Percentiles rank a stretch among this genome's conserved stretches.
phyloP scores from a whole-genome alignment of 1,140 invertebrate genomes.

The Metaphire vulgaris region DNA sequence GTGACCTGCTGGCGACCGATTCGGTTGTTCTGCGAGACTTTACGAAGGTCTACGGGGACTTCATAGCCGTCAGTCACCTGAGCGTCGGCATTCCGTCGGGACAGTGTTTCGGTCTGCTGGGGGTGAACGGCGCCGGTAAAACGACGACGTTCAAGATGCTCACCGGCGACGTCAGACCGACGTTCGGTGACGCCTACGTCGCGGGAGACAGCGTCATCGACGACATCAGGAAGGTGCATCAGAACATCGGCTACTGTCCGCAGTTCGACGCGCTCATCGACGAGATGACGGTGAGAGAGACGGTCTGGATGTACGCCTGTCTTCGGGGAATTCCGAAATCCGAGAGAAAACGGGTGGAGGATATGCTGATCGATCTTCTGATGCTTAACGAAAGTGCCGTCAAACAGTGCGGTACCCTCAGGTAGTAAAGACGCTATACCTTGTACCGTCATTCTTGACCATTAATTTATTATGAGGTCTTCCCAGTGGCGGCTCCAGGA shows the following conservation, averaged over 20 bases:
- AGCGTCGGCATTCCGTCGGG: not conserved
- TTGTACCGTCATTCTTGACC: too few species aligned
- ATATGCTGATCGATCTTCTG: constrained; percentile 26
- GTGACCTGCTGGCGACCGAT: too few species aligned
- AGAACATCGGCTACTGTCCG: constrained; percentile 48
- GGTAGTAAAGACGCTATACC: too few species aligned
- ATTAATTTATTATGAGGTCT: too few species aligned
- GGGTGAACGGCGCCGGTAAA: constrained; percentile 52
- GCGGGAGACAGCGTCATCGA: constrained; percentile 25
- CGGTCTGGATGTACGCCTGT: constrained; percentile 41
- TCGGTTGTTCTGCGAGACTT: too few species aligned
- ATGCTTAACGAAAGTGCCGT: not conserved
- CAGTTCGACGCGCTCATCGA: constrained; percentile 51
- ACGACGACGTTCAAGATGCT: constrained; percentile 58
- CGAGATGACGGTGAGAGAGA: constrained; percentile 56
- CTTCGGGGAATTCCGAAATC: constrained; percentile 39
- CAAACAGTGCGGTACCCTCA: not conserved
- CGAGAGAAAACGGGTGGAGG: constrained; percentile 45
- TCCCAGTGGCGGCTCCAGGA: too few species aligned
- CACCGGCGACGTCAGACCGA: too few species aligned
- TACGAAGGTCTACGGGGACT: too few species aligned
- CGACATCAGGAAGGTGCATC: constrained; percentile 33
- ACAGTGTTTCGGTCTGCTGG: constrained; percentile 51
- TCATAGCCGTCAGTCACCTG: too few species aligned
- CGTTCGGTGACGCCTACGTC: constrained; percentile 37